These are phyloP conservation scores for Fregata magnificens DNA, from an alignment of 2,113 vertebrate species.

Conservation along the genomic window DNA sequence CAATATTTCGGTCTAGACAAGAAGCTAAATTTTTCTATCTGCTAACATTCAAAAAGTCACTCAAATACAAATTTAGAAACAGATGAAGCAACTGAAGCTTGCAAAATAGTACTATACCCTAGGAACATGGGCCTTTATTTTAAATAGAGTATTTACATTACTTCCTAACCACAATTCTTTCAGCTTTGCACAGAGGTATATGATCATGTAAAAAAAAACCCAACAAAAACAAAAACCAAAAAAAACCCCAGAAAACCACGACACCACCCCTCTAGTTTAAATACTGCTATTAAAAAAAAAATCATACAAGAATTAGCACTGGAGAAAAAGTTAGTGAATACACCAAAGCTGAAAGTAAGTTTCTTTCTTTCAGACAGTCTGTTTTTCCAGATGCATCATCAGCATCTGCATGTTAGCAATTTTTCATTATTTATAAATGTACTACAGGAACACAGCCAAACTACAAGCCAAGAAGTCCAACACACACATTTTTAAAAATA, in stretches of 20 bases:
- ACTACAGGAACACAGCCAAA: slow-evolving; percentile 35
- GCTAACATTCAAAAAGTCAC: background rate
- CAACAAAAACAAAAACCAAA: no score
- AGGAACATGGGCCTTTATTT: background rate
- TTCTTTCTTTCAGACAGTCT: slow-evolving; percentile 11
- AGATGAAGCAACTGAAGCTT: background rate
- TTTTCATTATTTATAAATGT: slow-evolving; percentile 58
- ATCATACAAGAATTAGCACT: background rate
- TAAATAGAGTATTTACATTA: background rate
- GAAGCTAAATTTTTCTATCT: background rate
- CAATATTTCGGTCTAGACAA: background rate
- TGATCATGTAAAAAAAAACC: background rate
- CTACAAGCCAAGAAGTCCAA: slow-evolving; percentile 60
- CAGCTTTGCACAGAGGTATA: background rate
- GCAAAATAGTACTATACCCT: background rate
- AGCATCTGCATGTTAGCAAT: slow-evolving; percentile 49
- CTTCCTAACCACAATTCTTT: slow-evolving; percentile 17
- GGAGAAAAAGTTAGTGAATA: background rate
- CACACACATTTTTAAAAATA: slow-evolving; percentile 46
- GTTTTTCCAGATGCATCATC: slow-evolving; percentile 47
- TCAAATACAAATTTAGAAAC: background rate
- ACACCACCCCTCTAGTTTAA: background rate
- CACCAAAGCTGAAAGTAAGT: background rate
- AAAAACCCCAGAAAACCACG: no score
- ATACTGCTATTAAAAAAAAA: background rate